phyloP scores from a whole-genome alignment of 2,113 vertebrate genomes.

The Ivindomyrus marchei region DNA sequence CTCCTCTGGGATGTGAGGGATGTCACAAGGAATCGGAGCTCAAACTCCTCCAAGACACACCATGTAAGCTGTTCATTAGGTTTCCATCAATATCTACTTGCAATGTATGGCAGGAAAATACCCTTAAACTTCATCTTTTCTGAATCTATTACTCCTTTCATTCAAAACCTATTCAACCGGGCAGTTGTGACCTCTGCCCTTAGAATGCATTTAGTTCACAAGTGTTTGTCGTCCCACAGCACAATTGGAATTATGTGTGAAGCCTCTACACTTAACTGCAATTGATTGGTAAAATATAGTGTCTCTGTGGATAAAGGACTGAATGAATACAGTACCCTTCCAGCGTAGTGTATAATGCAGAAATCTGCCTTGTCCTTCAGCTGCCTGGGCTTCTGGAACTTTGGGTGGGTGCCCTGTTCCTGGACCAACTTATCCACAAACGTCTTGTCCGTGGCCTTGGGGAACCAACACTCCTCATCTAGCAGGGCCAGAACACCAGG shows the following conservation, averaged over 20 bases:
- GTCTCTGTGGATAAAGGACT: background rate
- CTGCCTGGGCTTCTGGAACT: constrained; percentile 92
- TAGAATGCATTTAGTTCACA: background rate
- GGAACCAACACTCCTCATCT: constrained; percentile 99
- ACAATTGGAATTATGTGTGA: background rate
- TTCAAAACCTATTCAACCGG: background rate
- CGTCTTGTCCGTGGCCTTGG: constrained; percentile 94
- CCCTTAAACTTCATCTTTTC: background rate
- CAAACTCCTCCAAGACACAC: background rate
- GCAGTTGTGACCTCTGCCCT: background rate
- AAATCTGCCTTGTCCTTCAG: constrained; percentile 97
- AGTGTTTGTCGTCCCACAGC: too few relatives aligned
- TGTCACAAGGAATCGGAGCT: background rate
- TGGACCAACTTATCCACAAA: constrained; percentile 95
- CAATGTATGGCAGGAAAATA: background rate
- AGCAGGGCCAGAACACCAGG: constrained; percentile 87
- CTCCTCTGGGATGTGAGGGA: background rate
- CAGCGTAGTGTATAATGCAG: constrained; percentile 96
- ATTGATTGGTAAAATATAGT: background rate
- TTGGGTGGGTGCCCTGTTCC: constrained; percentile 90
- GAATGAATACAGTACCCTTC: constrained; percentile 64
- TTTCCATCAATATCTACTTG: background rate
- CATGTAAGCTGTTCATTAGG: background rate
- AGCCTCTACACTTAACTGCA: background rate
- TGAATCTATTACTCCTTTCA: background rate